These are phyloP conservation scores for Cheilosia grossa DNA, from an alignment of 2,888 invertebrate genomes.

Conservation along the genomic window DNA sequence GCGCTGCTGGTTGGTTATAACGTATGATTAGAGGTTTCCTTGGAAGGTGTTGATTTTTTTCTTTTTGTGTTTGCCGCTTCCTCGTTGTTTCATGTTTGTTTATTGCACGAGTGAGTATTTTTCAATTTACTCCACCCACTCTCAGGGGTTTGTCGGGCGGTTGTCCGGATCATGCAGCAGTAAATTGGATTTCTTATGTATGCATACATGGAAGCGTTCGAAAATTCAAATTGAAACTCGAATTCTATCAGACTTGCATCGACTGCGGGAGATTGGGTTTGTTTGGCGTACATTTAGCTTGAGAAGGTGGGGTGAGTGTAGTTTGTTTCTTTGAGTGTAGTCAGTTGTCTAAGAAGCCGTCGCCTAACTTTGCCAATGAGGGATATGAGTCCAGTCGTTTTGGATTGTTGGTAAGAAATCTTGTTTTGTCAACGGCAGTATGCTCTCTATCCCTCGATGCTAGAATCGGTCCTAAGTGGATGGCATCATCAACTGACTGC, in stretches of 20 bases:
- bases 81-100: constrained; percentile 43
- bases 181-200: constrained; percentile 57
- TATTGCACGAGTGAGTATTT: constrained; percentile 66
- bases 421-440: too few species aligned
- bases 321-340: neutral
- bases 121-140: constrained; percentile 63
- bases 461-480: too few species aligned
- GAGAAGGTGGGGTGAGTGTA: constrained; percentile 47
- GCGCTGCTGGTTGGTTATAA: constrained; percentile 17
- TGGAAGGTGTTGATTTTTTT: constrained; percentile 62
- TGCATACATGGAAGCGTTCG: constrained; percentile 56
- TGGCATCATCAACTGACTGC: too few species aligned
- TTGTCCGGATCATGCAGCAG: constrained; percentile 26
- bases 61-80: neutral
- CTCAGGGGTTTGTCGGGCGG: constrained; percentile 26
- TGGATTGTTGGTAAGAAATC: too few species aligned
- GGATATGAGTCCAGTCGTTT: too few species aligned
- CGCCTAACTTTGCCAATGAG: too few species aligned
- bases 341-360: neutral
- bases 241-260: constrained; percentile 61
- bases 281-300: neutral
- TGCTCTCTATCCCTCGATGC: too few species aligned
- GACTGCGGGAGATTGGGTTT: constrained; percentile 19
- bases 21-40: constrained; percentile 62
- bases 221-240: constrained; percentile 71